Percentiles rank a stretch among this genome's conserved stretches.
Conservation (phyloP, 2,888 invertebrate genomes). For the Temnothorax rugatulus region DNA sequence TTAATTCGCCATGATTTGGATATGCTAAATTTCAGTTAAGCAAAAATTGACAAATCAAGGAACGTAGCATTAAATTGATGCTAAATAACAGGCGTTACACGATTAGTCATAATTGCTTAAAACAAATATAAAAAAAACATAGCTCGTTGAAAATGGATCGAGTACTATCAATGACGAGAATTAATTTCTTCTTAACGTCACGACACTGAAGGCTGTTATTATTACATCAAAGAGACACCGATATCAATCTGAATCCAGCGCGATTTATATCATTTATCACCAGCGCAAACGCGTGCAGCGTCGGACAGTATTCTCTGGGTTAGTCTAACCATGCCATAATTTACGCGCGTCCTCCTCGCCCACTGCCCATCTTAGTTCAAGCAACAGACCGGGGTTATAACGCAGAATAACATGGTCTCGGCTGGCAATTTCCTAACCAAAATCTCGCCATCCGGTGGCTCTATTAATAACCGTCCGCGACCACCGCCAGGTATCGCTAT, state of each 20-base stretch:
- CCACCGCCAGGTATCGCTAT: constrained; percentile 30
- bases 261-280: constrained; percentile 40
- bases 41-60: not conserved
- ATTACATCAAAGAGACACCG: constrained; percentile 37
- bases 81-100: not conserved
- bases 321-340: constrained; percentile 22
- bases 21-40: not conserved
- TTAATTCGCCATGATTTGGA: not conserved
- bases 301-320: not conserved
- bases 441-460: constrained; percentile 8
- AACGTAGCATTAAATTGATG: too few relatives aligned
- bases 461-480: constrained; percentile 37
- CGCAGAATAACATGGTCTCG: constrained; percentile 6
- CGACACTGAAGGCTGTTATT: not conserved
- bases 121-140: not conserved
- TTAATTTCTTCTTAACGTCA: constrained; percentile 23
- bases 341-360: constrained; percentile 12
- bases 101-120: not conserved
- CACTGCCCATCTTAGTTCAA: constrained; percentile 20
- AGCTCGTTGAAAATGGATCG: not conserved
- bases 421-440: constrained; percentile 15
- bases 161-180: not conserved
- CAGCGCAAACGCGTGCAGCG: not conserved
- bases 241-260: constrained; percentile 23
- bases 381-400: constrained; percentile 32